phyloP scores from a whole-genome alignment of 2,113 vertebrate genomes.

The Talpa occidentalis region DNA sequence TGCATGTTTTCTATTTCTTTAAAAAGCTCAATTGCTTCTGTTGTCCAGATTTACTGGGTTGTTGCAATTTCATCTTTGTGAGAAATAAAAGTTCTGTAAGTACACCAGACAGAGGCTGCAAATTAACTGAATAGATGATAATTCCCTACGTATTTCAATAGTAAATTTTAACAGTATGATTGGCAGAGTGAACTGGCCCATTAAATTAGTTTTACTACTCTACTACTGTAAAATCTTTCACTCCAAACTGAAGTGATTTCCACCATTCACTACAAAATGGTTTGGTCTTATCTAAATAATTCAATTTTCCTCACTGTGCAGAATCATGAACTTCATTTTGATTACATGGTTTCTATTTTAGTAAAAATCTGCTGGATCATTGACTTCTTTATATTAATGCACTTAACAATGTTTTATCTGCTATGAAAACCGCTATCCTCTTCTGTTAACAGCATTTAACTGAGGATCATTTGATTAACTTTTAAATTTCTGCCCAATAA shows the following conservation, averaged over 20 bases:
- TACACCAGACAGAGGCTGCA: background rate
- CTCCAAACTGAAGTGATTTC: conserved; percentile 31
- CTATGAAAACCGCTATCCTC: background rate
- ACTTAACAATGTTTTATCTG: conserved; percentile 11
- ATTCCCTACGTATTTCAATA: conserved; percentile 65
- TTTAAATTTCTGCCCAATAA: background rate
- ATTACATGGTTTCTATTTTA: conserved; percentile 2
- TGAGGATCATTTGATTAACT: background rate
- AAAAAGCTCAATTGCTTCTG: conserved; percentile 33
- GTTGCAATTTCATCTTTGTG: conserved; percentile 29
- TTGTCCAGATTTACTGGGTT: conserved; percentile 41
- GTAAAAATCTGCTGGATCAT: background rate
- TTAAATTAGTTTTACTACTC: conserved; percentile 67
- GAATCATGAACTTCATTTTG: conserved; percentile 45
- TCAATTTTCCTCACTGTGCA: conserved; percentile 33
- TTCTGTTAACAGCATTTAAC: background rate
- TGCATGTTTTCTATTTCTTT: background rate
- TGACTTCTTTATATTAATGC: background rate
- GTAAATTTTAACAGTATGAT: conserved; percentile 66
- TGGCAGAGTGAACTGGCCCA: conserved; percentile 52
- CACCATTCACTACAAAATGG: background rate
- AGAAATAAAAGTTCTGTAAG: background rate
- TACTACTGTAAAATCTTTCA: conserved; percentile 41
- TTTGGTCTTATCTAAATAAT: background rate
- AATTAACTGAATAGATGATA: conserved; percentile 47